Evolutionary conservation across 2,797 vertebrate species (phyloP).

Genomic region (Halcyon leucocephala): DNA sequence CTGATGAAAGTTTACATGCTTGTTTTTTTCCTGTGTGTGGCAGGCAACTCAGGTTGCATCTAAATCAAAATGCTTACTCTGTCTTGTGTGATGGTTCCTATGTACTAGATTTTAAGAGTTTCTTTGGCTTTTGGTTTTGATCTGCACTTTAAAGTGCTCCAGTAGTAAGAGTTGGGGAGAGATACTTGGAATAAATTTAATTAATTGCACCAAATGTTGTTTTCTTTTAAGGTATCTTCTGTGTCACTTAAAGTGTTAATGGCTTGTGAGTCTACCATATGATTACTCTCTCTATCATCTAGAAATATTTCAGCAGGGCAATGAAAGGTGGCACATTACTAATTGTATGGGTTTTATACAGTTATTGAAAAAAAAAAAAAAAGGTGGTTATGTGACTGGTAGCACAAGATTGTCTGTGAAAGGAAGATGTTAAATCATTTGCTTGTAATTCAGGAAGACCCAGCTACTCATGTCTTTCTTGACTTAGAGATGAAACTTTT

Average conservation of each 20-base stretch:
- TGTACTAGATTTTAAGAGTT: background rate
- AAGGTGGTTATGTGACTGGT: rapidly evolving
- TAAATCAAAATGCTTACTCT: background rate
- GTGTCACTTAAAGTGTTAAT: background rate
- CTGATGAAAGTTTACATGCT: background rate
- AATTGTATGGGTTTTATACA: background rate
- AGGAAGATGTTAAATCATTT: background rate
- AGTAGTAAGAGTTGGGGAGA: background rate
- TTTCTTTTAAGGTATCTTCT: background rate
- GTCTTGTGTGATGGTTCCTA: background rate
- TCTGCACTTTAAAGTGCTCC: background rate
- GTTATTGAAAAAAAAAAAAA: background rate
- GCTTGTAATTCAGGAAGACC: background rate
- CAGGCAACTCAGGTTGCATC: background rate
- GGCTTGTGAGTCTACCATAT: too few relatives aligned
- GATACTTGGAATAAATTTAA: background rate
- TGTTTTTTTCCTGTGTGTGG: background rate
- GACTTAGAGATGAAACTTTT: background rate
- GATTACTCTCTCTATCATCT: background rate
- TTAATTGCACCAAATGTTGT: background rate
- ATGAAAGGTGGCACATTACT: background rate
- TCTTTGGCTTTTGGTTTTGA: background rate
- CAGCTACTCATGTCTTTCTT: background rate
- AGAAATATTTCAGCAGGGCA: background rate
- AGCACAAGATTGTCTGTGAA: background rate